phyloP scores from a whole-genome alignment of 2,113 vertebrate species.

The Grantiella picta region DNA sequence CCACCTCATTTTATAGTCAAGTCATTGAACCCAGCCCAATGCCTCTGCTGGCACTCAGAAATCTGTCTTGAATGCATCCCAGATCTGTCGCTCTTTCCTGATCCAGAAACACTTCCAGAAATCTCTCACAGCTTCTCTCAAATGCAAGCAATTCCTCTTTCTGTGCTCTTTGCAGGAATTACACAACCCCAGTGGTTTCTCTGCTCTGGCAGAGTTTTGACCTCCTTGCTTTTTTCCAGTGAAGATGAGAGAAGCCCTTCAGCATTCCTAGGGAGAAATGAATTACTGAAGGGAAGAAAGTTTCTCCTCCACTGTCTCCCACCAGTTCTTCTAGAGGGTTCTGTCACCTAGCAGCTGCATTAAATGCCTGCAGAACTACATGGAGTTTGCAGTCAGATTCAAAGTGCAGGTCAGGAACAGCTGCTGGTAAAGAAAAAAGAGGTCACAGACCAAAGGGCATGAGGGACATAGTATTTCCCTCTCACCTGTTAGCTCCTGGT shows the following conservation, averaged over 20 bases:
- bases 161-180: background rate
- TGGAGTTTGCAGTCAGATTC: background rate
- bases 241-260: background rate
- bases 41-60: background rate
- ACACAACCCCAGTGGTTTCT: background rate
- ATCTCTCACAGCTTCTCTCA: constrained; percentile 8
- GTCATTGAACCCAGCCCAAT: background rate
- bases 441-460: background rate
- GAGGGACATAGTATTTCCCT: background rate
- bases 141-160: background rate
- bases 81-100: background rate
- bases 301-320: background rate
- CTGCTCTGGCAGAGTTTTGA: constrained; percentile 12
- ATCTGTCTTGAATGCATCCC: background rate
- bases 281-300: background rate
- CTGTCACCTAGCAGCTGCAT: background rate
- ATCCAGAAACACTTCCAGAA: constrained; percentile 34
- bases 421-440: background rate
- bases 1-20: constrained; percentile 1
- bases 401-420: background rate
- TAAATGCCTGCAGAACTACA: background rate
- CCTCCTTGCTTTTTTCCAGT: background rate
- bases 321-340: background rate
- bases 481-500: background rate
- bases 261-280: background rate